These are phyloP conservation scores for Melospiza melodia DNA, from an alignment of 2,113 vertebrate genomes.

Conservation along the genomic window DNA sequence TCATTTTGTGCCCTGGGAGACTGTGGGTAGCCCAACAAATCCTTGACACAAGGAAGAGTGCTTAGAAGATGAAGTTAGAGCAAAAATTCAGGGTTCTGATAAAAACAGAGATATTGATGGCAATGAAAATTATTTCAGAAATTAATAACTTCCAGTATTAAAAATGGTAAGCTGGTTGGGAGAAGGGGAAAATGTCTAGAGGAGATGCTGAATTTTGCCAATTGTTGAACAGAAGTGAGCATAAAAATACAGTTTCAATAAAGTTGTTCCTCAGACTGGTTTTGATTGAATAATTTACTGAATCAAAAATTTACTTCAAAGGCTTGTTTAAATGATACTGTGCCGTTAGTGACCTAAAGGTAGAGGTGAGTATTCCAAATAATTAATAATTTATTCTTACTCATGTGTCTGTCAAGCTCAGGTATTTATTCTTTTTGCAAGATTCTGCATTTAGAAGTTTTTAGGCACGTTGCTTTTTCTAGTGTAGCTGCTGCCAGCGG, in stretches of 20 bases:
- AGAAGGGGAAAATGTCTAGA: neutral
- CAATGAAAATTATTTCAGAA: conserved; percentile 57
- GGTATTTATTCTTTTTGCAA: neutral
- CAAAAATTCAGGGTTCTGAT: conserved; percentile 47
- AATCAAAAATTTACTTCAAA: neutral
- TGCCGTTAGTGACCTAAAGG: neutral
- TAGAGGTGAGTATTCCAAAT: neutral
- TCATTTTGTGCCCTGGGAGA: neutral
- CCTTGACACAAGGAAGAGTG: conserved; percentile 11
- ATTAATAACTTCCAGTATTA: conserved; percentile 57
- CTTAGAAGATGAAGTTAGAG: conserved; percentile 53
- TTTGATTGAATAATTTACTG: conserved; percentile 52
- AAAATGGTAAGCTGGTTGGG: conserved; percentile 66
- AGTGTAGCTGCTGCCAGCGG: neutral
- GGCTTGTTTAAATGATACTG: neutral
- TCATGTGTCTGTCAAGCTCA: neutral
- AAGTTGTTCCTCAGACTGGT: conserved; percentile 13
- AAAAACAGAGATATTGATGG: conserved; percentile 58
- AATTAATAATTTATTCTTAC: neutral
- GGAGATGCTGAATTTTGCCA: neutral
- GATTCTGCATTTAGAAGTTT: neutral
- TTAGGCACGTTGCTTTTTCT: neutral
- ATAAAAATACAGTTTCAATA: conserved; percentile 30
- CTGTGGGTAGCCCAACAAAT: neutral
- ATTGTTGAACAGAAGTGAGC: neutral